Evolutionary conservation across 2,113 vertebrate genomes (phyloP).

Genomic region (Vidua chalybeata): DNA sequence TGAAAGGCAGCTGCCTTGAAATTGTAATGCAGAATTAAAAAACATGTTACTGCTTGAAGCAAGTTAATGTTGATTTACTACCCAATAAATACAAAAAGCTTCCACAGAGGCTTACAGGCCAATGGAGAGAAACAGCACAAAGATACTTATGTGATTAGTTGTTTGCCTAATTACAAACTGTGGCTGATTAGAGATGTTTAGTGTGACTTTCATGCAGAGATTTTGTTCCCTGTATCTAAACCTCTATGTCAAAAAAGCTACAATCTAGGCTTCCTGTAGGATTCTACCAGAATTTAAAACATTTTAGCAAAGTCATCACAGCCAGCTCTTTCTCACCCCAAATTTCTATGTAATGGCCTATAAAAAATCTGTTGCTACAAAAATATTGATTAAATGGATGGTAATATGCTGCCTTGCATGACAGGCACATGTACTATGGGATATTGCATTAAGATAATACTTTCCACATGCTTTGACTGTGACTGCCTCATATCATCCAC

Average conservation of each 20-base stretch:
- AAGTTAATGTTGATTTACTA: slow-evolving; percentile 62
- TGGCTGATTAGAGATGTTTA: slow-evolving; percentile 50
- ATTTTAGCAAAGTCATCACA: background rate
- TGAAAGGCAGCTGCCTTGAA: slow-evolving; percentile 1
- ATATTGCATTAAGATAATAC: background rate
- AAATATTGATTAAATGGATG: background rate
- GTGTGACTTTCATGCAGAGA: background rate
- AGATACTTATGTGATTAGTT: slow-evolving; percentile 38
- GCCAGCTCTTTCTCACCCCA: background rate
- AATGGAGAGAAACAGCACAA: slow-evolving; percentile 36
- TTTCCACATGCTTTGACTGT: background rate
- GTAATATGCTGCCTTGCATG: background rate
- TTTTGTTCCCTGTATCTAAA: slow-evolving; percentile 32
- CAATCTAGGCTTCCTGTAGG: slow-evolving; percentile 8
- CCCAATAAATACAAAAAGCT: slow-evolving; percentile 57
- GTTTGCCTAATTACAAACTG: slow-evolving; percentile 54
- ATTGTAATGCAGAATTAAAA: slow-evolving; percentile 54
- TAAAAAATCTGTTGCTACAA: background rate
- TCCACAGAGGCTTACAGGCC: slow-evolving; percentile 19
- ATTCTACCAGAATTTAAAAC: slow-evolving; percentile 49
- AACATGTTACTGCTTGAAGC: slow-evolving; percentile 39
- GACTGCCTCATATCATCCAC: background rate
- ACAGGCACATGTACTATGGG: background rate
- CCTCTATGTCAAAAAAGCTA: background rate
- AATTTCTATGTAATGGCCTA: background rate